Evolutionary conservation across 2,888 invertebrate genomes (phyloP).

Genomic region (Luperina testacea): DNA sequence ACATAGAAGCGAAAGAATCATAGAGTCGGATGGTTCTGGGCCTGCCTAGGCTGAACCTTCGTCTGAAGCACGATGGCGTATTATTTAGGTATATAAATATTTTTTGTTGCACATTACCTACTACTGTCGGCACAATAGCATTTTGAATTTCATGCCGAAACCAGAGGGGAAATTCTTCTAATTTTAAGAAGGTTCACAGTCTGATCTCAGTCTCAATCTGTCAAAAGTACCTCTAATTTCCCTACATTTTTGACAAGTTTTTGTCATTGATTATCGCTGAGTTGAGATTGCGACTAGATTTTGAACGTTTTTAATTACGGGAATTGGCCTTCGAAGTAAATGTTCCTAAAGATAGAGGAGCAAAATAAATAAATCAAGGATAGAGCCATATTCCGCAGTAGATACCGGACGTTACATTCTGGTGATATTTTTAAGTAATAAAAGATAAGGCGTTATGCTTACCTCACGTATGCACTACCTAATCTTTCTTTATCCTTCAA

Average conservation of each 20-base stretch:
- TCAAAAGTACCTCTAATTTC: neutral
- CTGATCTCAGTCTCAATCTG: too few species aligned
- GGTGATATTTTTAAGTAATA: neutral
- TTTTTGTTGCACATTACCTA: neutral
- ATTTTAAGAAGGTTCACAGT: too few species aligned
- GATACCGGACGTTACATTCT: slow-evolving; percentile 2
- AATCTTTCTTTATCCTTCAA: slow-evolving; percentile 46
- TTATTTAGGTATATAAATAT: neutral
- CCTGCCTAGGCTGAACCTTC: neutral
- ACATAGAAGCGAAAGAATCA: neutral
- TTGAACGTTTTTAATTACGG: neutral
- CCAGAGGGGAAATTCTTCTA: neutral
- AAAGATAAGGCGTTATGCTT: slow-evolving; percentile 33
- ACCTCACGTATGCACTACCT: slow-evolving; percentile 48
- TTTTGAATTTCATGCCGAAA: neutral
- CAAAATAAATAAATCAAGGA: slow-evolving; percentile 1
- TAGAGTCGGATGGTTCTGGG: too few species aligned
- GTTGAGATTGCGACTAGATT: too few species aligned
- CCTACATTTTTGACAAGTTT: neutral
- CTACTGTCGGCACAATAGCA: neutral
- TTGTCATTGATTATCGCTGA: neutral
- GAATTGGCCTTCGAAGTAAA: neutral
- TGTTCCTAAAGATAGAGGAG: neutral
- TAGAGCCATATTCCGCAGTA: neutral
- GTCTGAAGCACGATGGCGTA: neutral